A percentile compares a stretch with the other conserved stretches of the same genome.
These are phyloP conservation scores for Hydroisotoma schaefferi DNA, from an alignment of 2,888 invertebrate genomes.

Conservation along the genomic window DNA sequence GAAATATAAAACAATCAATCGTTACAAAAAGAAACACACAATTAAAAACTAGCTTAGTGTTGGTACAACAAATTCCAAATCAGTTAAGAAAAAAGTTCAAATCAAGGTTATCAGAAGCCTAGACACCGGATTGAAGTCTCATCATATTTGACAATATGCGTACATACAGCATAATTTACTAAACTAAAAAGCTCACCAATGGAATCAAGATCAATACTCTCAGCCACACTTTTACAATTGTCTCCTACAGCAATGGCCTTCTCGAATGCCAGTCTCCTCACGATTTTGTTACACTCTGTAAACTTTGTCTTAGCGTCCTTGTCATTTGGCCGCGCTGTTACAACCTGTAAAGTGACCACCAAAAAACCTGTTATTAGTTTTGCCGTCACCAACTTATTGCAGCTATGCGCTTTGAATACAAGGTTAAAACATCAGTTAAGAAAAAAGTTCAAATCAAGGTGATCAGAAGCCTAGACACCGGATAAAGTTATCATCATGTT, in stretches of 20 bases:
- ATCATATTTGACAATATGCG: too few species aligned
- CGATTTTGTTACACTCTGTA: conserved; percentile 92
- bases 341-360: conserved; percentile 74
- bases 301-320: conserved; percentile 89
- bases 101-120: conserved; percentile 19
- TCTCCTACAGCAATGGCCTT: conserved; percentile 94
- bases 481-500: conserved; percentile 8
- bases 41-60: not conserved
- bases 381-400: too few species aligned
- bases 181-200: too few species aligned
- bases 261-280: conserved; percentile 90
- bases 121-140: conserved; percentile 20
- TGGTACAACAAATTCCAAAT: not conserved
- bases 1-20: conserved; percentile 23
- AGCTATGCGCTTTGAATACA: too few species aligned
- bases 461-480: conserved; percentile 17
- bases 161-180: too few species aligned
- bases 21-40: conserved; percentile 2
- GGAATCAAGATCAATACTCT: conserved; percentile 80
- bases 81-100: conserved; percentile 4
- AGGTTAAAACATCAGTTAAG: conserved; percentile 3
- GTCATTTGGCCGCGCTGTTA: conserved; percentile 87
- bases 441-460: not conserved
- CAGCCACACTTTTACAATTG: conserved; percentile 78
- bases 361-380: too few species aligned